Evolutionary conservation across 2,888 invertebrate genomes (phyloP), one percentile per base, ranked within the genome.

Genomic region (Celastrina argiolus): DNA sequence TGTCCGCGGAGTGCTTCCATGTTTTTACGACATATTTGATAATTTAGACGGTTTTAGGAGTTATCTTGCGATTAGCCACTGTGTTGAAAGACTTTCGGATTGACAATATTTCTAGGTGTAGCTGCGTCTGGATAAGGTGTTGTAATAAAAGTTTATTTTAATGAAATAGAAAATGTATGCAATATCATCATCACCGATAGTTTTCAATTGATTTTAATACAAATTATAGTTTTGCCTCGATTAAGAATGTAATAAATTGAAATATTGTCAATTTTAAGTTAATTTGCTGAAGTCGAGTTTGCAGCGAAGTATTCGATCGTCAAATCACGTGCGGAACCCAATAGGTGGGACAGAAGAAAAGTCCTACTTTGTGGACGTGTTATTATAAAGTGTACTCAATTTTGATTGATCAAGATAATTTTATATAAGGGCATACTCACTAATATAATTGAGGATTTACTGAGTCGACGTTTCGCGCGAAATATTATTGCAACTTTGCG

Each of bases 1-100:
- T 90, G 90, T 90, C 90, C 90, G 88, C 85, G 81, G 82, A 85
- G 90, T 90, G 90, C 90, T 90, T 90, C 90, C 90, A 90, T 83
- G 84, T 88, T 89, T 89, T 85, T 88, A 88, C 82, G 82, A 85
- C 80, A 80, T 85, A 82, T 84, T 74, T 73, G 80, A 82, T 83
- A 84, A 85, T 85, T 83, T 87, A 84, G 81, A 85, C 77, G 78
- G 82, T 82, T 86, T 84, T 86, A 85, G 78, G 79, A 78, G 68
- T 78, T 76, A 78, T 80, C 79, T 78, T 76, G 79, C 80, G 76
- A 75, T 74, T 77, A 78, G 79, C 74, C 72, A 73, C 78, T 73
- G 77, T 74, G 75, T 75, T 76, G 77, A 77, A 78, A 76, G 78
- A 81, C 81, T 84, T 75, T 76, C 77, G 78, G 78, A 83, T 80